Percentiles rank a stretch among this genome's conserved stretches.
Evolutionary conservation across 2,797 vertebrate species (phyloP).

Genomic region (Micropoecilia bifurca): DNA sequence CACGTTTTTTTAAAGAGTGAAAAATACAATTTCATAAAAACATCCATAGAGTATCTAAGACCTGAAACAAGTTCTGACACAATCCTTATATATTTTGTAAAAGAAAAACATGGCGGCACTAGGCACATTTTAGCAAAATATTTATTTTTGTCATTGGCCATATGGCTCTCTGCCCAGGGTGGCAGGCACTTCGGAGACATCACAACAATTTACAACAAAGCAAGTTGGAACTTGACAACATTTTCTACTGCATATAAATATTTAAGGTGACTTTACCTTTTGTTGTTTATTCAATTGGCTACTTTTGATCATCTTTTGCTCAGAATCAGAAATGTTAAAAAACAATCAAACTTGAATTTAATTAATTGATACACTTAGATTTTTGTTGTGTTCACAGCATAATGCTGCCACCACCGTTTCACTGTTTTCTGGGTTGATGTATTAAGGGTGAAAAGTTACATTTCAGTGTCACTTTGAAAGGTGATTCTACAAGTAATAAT

Average conservation of each 20-base stretch:
- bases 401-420: neutral
- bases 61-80: neutral
- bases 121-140: neutral
- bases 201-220: neutral
- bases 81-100: neutral
- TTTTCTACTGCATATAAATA: neutral
- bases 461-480: neutral
- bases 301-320: neutral
- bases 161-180: neutral
- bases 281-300: neutral
- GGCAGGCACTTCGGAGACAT: neutral
- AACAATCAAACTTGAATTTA: neutral
- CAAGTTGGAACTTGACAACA: neutral
- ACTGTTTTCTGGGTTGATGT: neutral
- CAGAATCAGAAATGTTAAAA: neutral
- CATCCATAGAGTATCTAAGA: neutral
- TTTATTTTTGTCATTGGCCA: neutral
- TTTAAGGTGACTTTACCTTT: neutral
- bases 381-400: neutral
- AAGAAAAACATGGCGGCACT: neutral
- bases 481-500: neutral
- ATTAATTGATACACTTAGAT: neutral
- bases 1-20: neutral
- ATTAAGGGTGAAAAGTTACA: neutral
- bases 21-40: neutral